Evolutionary conservation across 2,113 vertebrate species (phyloP).

Genomic region (Microtus oregoni): DNA sequence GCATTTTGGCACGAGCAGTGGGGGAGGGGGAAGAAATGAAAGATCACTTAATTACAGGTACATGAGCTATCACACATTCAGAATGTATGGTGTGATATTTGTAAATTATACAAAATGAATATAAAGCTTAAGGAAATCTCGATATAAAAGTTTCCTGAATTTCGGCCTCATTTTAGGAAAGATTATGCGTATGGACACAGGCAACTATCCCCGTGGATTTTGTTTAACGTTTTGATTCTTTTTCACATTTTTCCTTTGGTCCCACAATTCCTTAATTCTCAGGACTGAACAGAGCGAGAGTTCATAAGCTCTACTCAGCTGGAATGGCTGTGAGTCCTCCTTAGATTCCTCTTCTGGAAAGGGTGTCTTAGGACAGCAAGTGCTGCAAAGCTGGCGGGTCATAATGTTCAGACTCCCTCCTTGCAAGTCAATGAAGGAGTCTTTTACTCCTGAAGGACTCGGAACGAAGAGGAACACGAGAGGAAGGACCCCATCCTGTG

Average conservation of each 20-base stretch:
- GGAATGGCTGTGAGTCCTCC: neutral
- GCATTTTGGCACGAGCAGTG: too few relatives aligned
- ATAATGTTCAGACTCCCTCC: neutral
- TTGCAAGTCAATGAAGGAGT: neutral
- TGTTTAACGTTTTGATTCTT: neutral
- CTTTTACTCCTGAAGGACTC: constrained; percentile 13
- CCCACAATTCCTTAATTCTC: neutral
- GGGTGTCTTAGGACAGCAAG: neutral
- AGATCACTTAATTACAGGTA: neutral
- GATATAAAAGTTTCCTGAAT: constrained; percentile 26
- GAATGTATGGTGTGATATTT: too few relatives aligned
- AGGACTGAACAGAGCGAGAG: neutral
- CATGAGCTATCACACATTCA: neutral
- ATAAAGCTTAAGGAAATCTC: neutral
- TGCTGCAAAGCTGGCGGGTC: neutral
- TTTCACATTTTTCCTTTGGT: neutral
- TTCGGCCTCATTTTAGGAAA: constrained; percentile 8
- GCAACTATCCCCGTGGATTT: neutral
- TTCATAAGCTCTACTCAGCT: neutral
- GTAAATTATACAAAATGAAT: constrained; percentile 14
- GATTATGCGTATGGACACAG: neutral
- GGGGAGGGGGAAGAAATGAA: neutral
- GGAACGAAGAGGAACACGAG: neutral
- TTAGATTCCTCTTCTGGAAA: neutral
- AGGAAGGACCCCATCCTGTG: neutral